Base-by-base conservation (phyloP, 2,797 vertebrate species). In the Hybognathus amarus region DNA sequence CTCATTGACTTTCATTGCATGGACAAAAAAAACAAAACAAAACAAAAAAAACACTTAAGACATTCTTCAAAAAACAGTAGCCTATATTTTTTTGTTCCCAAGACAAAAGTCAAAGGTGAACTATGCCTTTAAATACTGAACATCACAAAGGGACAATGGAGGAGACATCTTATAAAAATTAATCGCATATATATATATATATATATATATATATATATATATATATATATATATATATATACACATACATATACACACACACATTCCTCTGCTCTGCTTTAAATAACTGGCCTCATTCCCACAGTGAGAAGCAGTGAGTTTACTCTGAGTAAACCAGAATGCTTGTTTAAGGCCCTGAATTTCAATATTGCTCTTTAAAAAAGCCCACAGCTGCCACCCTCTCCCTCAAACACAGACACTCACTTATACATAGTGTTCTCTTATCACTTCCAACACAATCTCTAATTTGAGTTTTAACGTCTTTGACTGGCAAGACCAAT, bases 241-340 rank as follows among this genome's bases (percentile, higher is more conserved):
- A 42, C 12, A 42, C 15, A 45, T 13, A 45, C 5, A 50, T 18
- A 52, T 2, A 78, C 11, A 84, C 2, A 56, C 47, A 79, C 68
- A 63, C 93, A 94, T 93, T 94, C 92, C 93, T 91, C 89, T 52
- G 69, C 80, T 78, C 45, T 63, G 91, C 94, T 93, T 93, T 93
- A 94, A 94, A 94, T 93, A 94, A 94, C 92, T 89, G 87, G 89
- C 88, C 87, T 87, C 27, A 87, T 86, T 87, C 89, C 85, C 86
- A 82, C 13, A 84, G 69, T 38, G 63, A 79, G 63, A 83, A 77
- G 82, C 75, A 70, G 38, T 0, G 27, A 71, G 52, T 83, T 78
- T 78, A 83, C 82, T 78, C 66, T 50, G 42, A 78, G 75, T 52
- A 64, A 78, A 83, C 75, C 75, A 78, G 54, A 83, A 70, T 71